phyloP scores from a whole-genome alignment of 2,888 invertebrate genomes.

The Caenorhabditis becei region DNA sequence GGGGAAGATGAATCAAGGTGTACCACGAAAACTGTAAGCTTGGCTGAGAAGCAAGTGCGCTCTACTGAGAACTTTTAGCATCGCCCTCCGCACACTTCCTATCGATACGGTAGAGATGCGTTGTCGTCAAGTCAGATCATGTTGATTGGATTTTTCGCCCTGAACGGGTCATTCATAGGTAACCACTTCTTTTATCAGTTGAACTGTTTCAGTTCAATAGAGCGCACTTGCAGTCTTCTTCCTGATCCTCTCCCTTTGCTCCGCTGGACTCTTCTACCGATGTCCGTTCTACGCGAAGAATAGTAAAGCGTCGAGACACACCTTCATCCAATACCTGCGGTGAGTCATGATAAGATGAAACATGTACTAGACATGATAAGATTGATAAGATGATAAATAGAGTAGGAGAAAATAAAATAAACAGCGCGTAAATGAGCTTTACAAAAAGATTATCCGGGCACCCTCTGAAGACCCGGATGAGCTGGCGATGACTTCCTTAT shows the following conservation, averaged over 20 bases:
- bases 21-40: conserved; percentile 16
- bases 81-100: conserved; percentile 39
- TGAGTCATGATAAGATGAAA: conserved; percentile 22
- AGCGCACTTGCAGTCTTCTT: conserved; percentile 63
- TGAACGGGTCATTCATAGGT: conserved; percentile 66
- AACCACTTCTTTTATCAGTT: too few species aligned
- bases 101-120: conserved; percentile 60
- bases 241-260: conserved; percentile 64
- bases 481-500: background rate
- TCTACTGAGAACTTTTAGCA: conserved; percentile 10
- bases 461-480: conserved; percentile 20
- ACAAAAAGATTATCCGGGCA: conserved; percentile 15
- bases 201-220: too few species aligned
- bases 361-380: background rate
- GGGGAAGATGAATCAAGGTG: conserved; percentile 56
- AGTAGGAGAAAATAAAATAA: too few species aligned
- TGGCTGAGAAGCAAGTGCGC: background rate
- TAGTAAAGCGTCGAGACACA: conserved; percentile 56
- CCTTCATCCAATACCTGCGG: conserved; percentile 64
- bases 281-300: conserved; percentile 55
- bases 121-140: conserved; percentile 67
- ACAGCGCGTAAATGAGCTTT: background rate
- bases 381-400: background rate
- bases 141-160: conserved; percentile 66
- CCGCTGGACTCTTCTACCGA: conserved; percentile 60